These are phyloP conservation scores for Platyrinchus mystaceus DNA, from an alignment of 2,797 vertebrate genomes.

Conservation along the genomic window DNA sequence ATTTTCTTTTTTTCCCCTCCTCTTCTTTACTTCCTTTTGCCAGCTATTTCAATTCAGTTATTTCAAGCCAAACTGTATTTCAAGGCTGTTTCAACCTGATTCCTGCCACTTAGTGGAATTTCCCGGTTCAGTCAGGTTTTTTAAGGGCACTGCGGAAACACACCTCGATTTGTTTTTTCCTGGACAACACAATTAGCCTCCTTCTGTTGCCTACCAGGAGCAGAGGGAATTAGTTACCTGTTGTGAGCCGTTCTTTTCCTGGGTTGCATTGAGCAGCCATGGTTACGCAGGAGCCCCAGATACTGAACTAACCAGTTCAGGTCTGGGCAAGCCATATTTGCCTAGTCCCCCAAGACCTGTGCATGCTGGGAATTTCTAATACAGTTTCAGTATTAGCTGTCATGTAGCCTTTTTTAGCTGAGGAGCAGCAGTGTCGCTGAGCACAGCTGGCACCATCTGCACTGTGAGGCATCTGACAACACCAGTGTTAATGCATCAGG, in stretches of 20 bases:
- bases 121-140: neutral
- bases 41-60: neutral
- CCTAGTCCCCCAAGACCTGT: neutral
- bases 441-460: neutral
- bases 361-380: neutral
- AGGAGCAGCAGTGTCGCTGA: neutral
- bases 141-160: neutral
- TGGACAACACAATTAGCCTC: neutral
- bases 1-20: rapidly evolving
- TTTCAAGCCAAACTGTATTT: neutral
- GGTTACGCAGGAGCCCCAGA: neutral
- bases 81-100: neutral
- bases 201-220: neutral
- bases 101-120: neutral
- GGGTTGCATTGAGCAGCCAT: neutral
- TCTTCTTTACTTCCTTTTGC: neutral
- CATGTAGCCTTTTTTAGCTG: neutral
- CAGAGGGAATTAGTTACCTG: neutral
- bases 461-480: neutral
- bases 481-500: neutral
- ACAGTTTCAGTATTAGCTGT: neutral
- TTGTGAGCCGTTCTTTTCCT: neutral
- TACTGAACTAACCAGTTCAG: neutral
- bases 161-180: neutral
- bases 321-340: neutral